A percentile compares a stretch with the other conserved stretches of the same genome.
These are phyloP conservation scores for Abramis brama DNA, from an alignment of 2,113 vertebrate genomes.

Conservation along the genomic window DNA sequence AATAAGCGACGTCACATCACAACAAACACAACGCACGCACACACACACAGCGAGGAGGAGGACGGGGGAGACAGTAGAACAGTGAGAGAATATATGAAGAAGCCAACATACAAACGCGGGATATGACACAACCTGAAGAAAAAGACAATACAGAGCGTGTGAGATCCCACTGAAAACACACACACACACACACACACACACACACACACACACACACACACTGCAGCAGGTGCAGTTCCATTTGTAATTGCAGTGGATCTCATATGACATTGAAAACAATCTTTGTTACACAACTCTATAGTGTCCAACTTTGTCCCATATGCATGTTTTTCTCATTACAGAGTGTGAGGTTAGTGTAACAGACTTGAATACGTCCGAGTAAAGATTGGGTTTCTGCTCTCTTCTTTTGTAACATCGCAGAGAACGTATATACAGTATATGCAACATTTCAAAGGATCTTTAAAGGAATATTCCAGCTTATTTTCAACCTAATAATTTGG, in stretches of 20 bases:
- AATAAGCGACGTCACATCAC: constrained; percentile 56
- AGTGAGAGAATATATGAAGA: constrained; percentile 77
- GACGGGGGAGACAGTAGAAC: constrained; percentile 73
- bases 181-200: constrained; percentile 49
- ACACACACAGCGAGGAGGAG: constrained; percentile 60
- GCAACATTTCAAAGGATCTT: neutral
- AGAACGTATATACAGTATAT: neutral
- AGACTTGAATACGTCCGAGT: neutral
- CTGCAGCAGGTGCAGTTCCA: constrained; percentile 19
- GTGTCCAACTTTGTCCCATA: constrained; percentile 37
- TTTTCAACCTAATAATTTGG: neutral
- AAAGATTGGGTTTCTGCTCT: constrained; percentile 18
- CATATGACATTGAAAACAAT: constrained; percentile 12
- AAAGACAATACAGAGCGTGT: constrained; percentile 80
- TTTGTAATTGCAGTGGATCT: constrained; percentile 25
- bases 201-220: constrained; percentile 47
- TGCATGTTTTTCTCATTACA: constrained; percentile 6
- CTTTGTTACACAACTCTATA: constrained; percentile 32
- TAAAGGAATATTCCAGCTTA: neutral
- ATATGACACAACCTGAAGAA: constrained; percentile 85
- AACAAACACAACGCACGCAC: constrained; percentile 67
- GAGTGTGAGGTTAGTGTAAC: constrained; percentile 11
- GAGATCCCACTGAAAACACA: constrained; percentile 72
- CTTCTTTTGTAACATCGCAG: neutral
- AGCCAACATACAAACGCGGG: constrained; percentile 84